phyloP scores from a whole-genome alignment of 1,140 invertebrate species.

The Conopomorpha cramerella region DNA sequence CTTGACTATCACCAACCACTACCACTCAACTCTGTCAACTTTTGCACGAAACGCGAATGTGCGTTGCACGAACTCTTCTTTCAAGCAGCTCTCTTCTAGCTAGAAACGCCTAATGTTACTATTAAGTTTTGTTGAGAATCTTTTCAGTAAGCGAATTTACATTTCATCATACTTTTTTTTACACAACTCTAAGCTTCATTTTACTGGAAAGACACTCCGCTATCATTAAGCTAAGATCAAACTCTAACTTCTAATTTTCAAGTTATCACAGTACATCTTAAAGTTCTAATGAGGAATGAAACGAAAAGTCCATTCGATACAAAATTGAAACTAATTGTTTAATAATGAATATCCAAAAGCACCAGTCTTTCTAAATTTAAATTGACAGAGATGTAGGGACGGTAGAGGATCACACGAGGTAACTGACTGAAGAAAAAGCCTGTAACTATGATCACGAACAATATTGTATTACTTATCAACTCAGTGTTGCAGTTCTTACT shows the following conservation, averaged over 20 bases:
- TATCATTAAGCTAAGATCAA: constrained; percentile 47
- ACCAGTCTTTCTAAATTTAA: constrained; percentile 28
- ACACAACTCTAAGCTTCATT: no score
- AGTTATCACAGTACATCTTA: constrained; percentile 25
- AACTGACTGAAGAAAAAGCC: no score
- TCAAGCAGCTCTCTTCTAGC: constrained; percentile 57
- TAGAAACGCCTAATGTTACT: constrained; percentile 53
- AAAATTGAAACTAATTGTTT: constrained; percentile 16
- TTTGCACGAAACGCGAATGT: constrained; percentile 58
- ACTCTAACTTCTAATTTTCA: constrained; percentile 36
- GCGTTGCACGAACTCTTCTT: constrained; percentile 57
- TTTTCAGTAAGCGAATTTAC: constrained; percentile 30
- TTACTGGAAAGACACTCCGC: constrained; percentile 36
- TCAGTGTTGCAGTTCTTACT: no score
- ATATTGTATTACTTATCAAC: no score
- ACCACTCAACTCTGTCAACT: constrained; percentile 42
- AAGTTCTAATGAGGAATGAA: constrained; percentile 57
- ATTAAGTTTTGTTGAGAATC: constrained; percentile 32
- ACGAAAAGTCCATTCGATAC: constrained; percentile 43
- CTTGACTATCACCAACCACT: constrained; percentile 39
- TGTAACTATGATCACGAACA: no score
- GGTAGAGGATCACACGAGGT: constrained; percentile 12
- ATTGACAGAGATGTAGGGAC: constrained; percentile 14
- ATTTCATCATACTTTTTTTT: background rate
- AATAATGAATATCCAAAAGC: constrained; percentile 50